Percentiles rank a stretch among this genome's conserved stretches.
Evolutionary conservation across 2,888 invertebrate genomes (phyloP).

Genomic region (Xestia rhomboidea): DNA sequence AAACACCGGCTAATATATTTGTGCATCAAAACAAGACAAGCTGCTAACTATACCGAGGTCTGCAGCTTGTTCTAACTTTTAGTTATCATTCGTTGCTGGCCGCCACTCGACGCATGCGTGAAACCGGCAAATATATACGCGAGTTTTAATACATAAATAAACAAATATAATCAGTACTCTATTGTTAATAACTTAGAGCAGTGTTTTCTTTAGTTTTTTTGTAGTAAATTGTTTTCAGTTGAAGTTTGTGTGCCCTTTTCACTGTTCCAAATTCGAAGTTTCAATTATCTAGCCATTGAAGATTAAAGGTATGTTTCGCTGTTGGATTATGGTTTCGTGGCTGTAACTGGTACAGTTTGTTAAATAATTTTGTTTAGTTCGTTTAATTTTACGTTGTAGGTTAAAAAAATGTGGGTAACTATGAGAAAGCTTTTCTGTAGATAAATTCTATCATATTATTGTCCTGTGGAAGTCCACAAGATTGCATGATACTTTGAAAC

Average conservation of each 20-base stretch:
- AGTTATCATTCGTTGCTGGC: slow-evolving; percentile 53
- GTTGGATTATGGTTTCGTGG: slow-evolving; percentile 30
- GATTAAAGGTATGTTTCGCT: slow-evolving; percentile 60
- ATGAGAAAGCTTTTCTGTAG: background rate
- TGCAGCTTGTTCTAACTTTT: slow-evolving; percentile 39
- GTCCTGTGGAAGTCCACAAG: background rate
- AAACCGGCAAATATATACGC: slow-evolving; percentile 50
- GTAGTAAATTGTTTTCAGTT: slow-evolving; percentile 9
- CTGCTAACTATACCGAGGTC: slow-evolving; percentile 12
- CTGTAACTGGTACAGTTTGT: slow-evolving; percentile 14
- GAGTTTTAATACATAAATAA: slow-evolving; percentile 42
- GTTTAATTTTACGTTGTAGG: background rate
- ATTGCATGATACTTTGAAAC: background rate
- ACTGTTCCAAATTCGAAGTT: slow-evolving; percentile 47
- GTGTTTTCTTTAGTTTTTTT: slow-evolving; percentile 30
- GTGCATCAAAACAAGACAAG: slow-evolving; percentile 33
- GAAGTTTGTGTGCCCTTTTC: slow-evolving; percentile 33
- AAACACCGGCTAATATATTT: slow-evolving; percentile 38
- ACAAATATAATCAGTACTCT: slow-evolving; percentile 28
- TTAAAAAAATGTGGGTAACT: background rate
- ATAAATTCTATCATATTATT: background rate
- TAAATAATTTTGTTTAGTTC: background rate
- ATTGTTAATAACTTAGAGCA: slow-evolving; percentile 3
- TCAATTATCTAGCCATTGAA: slow-evolving; percentile 53
- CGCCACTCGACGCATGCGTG: slow-evolving; percentile 65